A percentile compares a stretch with the other conserved stretches of the same genome.
These are phyloP conservation scores for Channa argus DNA, from an alignment of 2,113 vertebrate genomes.

Conservation along the genomic window DNA sequence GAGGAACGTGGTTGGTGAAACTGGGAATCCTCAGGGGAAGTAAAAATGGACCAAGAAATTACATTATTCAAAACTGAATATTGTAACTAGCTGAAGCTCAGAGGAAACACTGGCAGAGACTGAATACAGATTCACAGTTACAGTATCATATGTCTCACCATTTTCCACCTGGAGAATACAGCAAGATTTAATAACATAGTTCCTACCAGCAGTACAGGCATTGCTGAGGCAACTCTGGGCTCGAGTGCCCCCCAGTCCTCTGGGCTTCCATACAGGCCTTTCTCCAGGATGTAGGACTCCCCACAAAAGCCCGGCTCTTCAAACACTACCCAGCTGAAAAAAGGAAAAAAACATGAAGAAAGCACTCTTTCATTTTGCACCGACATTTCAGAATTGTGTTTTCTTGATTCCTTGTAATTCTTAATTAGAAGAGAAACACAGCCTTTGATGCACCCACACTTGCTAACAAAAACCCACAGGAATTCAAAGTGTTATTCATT, in stretches of 20 bases:
- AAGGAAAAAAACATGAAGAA: conserved; percentile 23
- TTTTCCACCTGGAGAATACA: too few relatives aligned
- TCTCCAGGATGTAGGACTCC: conserved; percentile 89
- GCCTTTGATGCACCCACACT: background rate
- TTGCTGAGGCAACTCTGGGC: conserved; percentile 87
- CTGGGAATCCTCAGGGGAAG: conserved; percentile 22
- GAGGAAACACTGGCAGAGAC: background rate
- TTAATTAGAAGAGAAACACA: conserved; percentile 6
- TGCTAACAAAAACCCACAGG: conserved; percentile 1
- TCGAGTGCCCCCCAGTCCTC: conserved; percentile 91
- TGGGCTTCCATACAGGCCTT: conserved; percentile 89
- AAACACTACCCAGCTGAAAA: conserved; percentile 90
- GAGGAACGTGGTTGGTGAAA: background rate
- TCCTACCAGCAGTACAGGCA: conserved; percentile 90
- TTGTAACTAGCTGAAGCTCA: background rate
- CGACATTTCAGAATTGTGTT: conserved; percentile 3
- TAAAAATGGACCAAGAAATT: conserved; percentile 28
- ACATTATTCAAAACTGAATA: background rate
- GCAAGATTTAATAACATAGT: too few relatives aligned
- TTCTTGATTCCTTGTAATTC: conserved; percentile 12
- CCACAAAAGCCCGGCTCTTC: conserved; percentile 91
- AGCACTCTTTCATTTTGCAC: conserved; percentile 17
- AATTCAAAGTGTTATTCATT: conserved; percentile 5
- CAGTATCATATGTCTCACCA: background rate
- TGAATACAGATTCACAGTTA: background rate